Conservation (phyloP, 2,113 vertebrate species). For the Bujurquina vittata region DNA sequence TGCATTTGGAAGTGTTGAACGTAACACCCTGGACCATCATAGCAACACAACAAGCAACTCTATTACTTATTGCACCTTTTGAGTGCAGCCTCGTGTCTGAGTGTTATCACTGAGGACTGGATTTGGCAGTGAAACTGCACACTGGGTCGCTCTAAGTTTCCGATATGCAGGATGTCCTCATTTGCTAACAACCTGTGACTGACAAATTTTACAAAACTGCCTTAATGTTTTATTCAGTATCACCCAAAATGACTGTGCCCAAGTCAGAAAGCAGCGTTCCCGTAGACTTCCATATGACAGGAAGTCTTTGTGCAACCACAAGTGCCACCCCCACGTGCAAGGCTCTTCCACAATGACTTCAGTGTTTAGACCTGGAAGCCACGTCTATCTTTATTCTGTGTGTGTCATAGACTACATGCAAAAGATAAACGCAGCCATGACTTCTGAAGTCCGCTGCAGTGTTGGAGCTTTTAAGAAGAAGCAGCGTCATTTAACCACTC, state of each 20-base stretch:
- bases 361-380: too few species aligned
- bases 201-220: too few species aligned
- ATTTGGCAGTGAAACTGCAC: neutral
- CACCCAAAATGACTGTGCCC: neutral
- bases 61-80: conserved; percentile 12
- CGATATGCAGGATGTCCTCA: too few species aligned
- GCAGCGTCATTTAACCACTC: neutral
- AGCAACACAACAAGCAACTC: neutral
- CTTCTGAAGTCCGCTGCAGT: too few species aligned
- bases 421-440: too few species aligned
- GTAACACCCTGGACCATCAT: conserved; percentile 39
- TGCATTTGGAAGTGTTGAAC: conserved; percentile 62
- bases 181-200: too few species aligned
- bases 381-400: too few species aligned
- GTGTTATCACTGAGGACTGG: fast-evolving
- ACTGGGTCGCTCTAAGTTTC: too few species aligned
- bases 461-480: too few species aligned
- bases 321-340: too few species aligned
- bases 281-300: neutral
- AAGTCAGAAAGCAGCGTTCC: neutral
- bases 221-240: neutral
- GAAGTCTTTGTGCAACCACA: neutral
- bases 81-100: neutral
- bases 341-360: too few species aligned
- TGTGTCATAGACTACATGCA: too few species aligned